These are phyloP conservation scores for Hypanus sabinus DNA, from an alignment of 2,113 vertebrate species.

Conservation along the genomic window DNA sequence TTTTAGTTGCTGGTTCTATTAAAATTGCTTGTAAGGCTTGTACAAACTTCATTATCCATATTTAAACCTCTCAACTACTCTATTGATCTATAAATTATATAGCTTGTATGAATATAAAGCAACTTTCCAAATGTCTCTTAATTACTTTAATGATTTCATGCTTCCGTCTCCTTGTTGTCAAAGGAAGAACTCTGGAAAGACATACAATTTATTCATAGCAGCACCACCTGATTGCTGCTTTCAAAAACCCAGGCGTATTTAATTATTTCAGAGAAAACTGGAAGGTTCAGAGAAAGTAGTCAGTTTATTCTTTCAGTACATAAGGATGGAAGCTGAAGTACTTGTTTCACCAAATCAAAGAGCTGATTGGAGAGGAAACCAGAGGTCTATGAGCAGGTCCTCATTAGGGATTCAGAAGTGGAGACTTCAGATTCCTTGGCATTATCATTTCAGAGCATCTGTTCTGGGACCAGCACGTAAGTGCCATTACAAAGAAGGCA, in stretches of 20 bases:
- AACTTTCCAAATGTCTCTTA: background rate
- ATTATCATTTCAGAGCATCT: too few relatives aligned
- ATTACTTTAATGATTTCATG: background rate
- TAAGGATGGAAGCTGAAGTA: background rate
- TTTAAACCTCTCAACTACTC: background rate
- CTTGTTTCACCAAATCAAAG: background rate
- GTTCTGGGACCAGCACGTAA: too few relatives aligned
- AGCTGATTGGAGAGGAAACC: too few relatives aligned
- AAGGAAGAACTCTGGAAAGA: background rate
- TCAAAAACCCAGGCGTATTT: background rate
- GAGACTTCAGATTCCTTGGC: too few relatives aligned
- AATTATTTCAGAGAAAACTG: background rate
- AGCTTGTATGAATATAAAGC: background rate
- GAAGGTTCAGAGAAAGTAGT: background rate
- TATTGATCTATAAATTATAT: background rate
- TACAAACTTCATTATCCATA: background rate
- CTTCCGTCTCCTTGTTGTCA: background rate
- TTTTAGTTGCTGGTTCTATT: conserved; percentile 14
- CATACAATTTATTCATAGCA: background rate
- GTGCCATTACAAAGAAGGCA: too few relatives aligned
- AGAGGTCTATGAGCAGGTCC: too few relatives aligned
- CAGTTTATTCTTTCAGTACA: background rate
- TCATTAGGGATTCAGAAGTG: too few relatives aligned
- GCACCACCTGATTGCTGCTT: background rate
- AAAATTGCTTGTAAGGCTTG: background rate